phyloP scores from a whole-genome alignment of 53 echinoderm and acorn worm genomes.

The Mesocentrotus franciscanus region DNA sequence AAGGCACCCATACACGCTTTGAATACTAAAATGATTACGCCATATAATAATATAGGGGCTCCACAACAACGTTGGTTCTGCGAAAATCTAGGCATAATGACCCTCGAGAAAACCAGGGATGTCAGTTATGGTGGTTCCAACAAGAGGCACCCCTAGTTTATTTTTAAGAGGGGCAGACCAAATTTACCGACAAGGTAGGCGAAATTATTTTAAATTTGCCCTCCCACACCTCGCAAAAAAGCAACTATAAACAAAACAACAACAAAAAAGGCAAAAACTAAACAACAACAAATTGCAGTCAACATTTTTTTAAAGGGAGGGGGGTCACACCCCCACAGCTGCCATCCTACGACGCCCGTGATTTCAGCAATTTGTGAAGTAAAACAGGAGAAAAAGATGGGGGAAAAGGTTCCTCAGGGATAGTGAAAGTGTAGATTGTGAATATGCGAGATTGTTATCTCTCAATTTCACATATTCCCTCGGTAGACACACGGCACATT shows the following conservation, averaged over 20 bases:
- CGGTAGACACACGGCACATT: neutral
- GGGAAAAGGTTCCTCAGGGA: neutral
- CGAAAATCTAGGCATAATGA: neutral
- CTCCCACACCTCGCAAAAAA: no score
- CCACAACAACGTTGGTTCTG: neutral
- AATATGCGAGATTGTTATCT: neutral
- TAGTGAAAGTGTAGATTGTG: neutral
- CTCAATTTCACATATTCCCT: neutral
- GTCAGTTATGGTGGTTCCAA: no score
- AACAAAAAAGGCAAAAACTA: no score
- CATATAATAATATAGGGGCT: neutral
- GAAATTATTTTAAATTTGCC: no score
- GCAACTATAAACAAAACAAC: no score
- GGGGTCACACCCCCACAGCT: neutral
- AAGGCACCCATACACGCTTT: neutral
- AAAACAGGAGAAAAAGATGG: neutral
- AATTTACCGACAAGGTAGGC: no score
- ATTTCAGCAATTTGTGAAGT: neutral
- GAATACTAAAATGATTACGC: conserved; percentile 42
- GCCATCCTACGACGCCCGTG: neutral
- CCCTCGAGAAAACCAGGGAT: neutral
- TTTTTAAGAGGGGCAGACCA: no score
- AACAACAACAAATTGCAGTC: no score
- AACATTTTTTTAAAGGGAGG: no score
- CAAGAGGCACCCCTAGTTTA: no score